These are phyloP conservation scores for Tanypteryx hageni DNA, from an alignment of 2,888 invertebrate species.

Conservation along the genomic window DNA sequence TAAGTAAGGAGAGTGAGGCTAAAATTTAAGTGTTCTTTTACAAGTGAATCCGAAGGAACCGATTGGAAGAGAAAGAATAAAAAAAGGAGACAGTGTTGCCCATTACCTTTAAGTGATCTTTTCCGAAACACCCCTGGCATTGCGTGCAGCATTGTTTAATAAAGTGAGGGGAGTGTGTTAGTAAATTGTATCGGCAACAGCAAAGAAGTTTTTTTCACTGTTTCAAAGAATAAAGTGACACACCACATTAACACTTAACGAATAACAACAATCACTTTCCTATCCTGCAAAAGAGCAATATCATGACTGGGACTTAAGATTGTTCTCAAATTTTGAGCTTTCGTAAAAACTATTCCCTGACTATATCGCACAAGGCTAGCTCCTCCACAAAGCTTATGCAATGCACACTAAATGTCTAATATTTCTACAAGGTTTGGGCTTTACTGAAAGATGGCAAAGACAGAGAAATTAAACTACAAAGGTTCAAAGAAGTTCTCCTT, in stretches of 20 bases:
- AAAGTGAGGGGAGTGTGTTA: slow-evolving; percentile 71
- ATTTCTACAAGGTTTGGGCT: slow-evolving; percentile 65
- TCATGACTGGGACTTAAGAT: slow-evolving; percentile 58
- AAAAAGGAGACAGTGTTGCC: slow-evolving; percentile 73
- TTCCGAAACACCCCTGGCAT: slow-evolving; percentile 93
- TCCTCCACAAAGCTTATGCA: slow-evolving; percentile 63
- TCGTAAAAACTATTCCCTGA: slow-evolving; percentile 60
- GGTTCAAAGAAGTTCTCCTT: slow-evolving; percentile 63
- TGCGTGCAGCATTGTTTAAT: slow-evolving; percentile 72
- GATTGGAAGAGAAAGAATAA: slow-evolving; percentile 68
- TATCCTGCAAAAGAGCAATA: slow-evolving; percentile 61
- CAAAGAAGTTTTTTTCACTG: slow-evolving; percentile 66
- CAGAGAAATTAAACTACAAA: slow-evolving; percentile 65
- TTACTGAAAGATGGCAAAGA: slow-evolving; percentile 65
- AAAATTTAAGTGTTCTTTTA: slow-evolving; percentile 63
- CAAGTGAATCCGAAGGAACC: slow-evolving; percentile 64
- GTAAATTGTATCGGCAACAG: slow-evolving; percentile 65
- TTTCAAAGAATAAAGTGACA: slow-evolving; percentile 65
- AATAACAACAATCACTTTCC: slow-evolving; percentile 65
- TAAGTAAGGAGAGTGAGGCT: slow-evolving; percentile 63
- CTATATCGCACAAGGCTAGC: slow-evolving; percentile 60
- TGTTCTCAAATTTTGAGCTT: slow-evolving; percentile 53
- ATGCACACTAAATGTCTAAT: slow-evolving; percentile 52
- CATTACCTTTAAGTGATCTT: slow-evolving; percentile 97
- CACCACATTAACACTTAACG: slow-evolving; percentile 63